Percentiles rank a stretch among this genome's conserved stretches.
Conservation (phyloP, 2,888 invertebrate species). For the Watsonalla binaria region DNA sequence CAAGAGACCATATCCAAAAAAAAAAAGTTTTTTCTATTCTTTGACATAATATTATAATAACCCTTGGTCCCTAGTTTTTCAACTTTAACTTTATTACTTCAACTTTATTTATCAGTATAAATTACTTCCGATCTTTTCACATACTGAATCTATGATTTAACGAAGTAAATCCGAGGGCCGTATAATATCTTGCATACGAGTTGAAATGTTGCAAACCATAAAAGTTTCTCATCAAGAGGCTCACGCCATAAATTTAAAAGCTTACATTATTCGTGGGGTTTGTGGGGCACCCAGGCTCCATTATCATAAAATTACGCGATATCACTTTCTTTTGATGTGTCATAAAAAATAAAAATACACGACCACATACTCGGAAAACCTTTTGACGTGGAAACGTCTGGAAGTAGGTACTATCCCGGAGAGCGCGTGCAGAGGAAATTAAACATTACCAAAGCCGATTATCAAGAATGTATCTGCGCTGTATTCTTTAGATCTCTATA, state of each 20-base stretch:
- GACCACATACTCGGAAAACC: constrained; percentile 35
- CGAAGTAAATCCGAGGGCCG: constrained; percentile 17
- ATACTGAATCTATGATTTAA: constrained; percentile 3
- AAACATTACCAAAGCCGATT: too few relatives aligned
- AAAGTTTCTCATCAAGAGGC: constrained; percentile 60
- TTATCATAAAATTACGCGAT: constrained; percentile 75
- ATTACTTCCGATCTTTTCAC: too few relatives aligned
- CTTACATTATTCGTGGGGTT: constrained; percentile 55
- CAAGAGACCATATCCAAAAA: too few relatives aligned
- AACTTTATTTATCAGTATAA: too few relatives aligned
- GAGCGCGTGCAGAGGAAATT: too few relatives aligned
- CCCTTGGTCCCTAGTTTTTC: too few relatives aligned
- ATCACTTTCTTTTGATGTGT: constrained; percentile 76
- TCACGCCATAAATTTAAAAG: constrained; percentile 72
- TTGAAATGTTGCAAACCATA: constrained; percentile 60
- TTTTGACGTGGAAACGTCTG: constrained; percentile 19
- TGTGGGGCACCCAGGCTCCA: constrained; percentile 53
- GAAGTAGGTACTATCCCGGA: neutral
- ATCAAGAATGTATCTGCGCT: too few relatives aligned
- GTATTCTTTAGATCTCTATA: too few relatives aligned
- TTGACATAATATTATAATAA: too few relatives aligned
- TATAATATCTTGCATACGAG: constrained; percentile 29
- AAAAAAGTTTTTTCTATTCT: too few relatives aligned
- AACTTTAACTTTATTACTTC: too few relatives aligned
- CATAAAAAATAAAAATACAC: constrained; percentile 65